Evolutionary conservation across 2,888 invertebrate species (phyloP).

Genomic region (Drosophila anomelani): DNA sequence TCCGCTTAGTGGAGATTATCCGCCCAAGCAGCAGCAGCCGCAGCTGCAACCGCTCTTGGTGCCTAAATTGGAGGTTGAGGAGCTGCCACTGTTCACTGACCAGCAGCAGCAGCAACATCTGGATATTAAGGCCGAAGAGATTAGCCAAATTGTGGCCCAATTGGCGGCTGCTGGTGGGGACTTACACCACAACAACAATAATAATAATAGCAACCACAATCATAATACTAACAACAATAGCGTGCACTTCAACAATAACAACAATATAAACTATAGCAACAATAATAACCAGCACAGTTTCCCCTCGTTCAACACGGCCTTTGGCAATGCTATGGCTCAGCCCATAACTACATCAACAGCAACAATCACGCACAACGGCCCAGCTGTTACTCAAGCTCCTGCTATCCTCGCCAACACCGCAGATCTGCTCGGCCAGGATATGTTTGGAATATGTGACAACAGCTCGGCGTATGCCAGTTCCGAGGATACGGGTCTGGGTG

Average conservation of each 20-base stretch:
- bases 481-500: slow-evolving; percentile 87
- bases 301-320: slow-evolving; percentile 71
- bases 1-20: slow-evolving; percentile 66
- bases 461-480: slow-evolving; percentile 88
- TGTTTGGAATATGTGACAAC: slow-evolving; percentile 86
- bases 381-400: slow-evolving; percentile 16
- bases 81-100: slow-evolving; percentile 17
- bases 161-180: slow-evolving; percentile 59
- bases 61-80: slow-evolving; percentile 39
- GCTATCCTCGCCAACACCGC: slow-evolving; percentile 66
- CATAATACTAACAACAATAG: slow-evolving; percentile 50
- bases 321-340: slow-evolving; percentile 53
- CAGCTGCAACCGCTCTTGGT: slow-evolving; percentile 21
- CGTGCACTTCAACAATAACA: slow-evolving; percentile 51
- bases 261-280: slow-evolving; percentile 58
- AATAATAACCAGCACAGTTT: slow-evolving; percentile 71
- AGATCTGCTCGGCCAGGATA: slow-evolving; percentile 81
- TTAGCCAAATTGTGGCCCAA: slow-evolving; percentile 76
- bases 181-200: slow-evolving; percentile 50
- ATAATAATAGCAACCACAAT: slow-evolving; percentile 27
- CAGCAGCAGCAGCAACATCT: slow-evolving; percentile 35
- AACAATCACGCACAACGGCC: slow-evolving; percentile 48
- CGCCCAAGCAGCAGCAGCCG: slow-evolving; percentile 19
- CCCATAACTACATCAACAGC: slow-evolving; percentile 1
- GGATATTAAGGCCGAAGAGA: slow-evolving; percentile 77